These are phyloP conservation scores for Vanessa cardui DNA, from an alignment of 2,888 invertebrate species.

Conservation along the genomic window DNA sequence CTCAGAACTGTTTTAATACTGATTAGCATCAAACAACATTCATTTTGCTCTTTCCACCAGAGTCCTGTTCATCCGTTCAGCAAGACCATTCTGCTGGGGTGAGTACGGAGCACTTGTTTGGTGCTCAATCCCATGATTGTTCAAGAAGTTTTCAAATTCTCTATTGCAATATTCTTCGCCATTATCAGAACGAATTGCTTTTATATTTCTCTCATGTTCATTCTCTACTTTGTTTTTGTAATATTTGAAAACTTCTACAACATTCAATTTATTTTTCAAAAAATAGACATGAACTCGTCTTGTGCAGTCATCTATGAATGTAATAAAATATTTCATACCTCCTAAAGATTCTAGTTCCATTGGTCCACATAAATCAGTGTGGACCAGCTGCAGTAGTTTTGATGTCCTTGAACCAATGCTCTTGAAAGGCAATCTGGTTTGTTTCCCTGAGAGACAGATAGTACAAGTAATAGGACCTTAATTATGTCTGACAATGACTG, in stretches of 20 bases:
- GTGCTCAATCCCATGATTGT: constrained; percentile 41
- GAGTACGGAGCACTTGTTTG: constrained; percentile 45
- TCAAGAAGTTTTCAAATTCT: constrained; percentile 4
- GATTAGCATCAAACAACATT: constrained; percentile 20
- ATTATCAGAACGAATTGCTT: constrained; percentile 37
- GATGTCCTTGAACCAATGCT: background rate
- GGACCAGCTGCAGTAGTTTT: background rate
- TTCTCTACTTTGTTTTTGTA: constrained; percentile 38
- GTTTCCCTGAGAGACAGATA: background rate
- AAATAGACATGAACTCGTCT: constrained; percentile 46
- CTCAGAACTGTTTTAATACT: background rate
- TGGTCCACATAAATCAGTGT: background rate
- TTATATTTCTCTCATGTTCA: constrained; percentile 32
- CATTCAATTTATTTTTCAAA: constrained; percentile 52
- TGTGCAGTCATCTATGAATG: constrained; percentile 54
- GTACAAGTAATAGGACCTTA: background rate
- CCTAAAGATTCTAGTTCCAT: background rate
- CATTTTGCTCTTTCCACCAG: constrained; percentile 35
- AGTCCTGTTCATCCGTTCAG: constrained; percentile 46
- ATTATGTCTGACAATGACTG: background rate
- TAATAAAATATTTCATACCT: too few relatives aligned
- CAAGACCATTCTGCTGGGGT: constrained; percentile 51
- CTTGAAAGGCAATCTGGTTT: background rate
- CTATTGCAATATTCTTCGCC: constrained; percentile 34
- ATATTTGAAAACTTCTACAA: constrained; percentile 33